Percentiles rank a stretch among this genome's conserved stretches.
phyloP scores from a whole-genome alignment of 2,113 vertebrate species.

The Sinocyclocheilus rhinocerous region DNA sequence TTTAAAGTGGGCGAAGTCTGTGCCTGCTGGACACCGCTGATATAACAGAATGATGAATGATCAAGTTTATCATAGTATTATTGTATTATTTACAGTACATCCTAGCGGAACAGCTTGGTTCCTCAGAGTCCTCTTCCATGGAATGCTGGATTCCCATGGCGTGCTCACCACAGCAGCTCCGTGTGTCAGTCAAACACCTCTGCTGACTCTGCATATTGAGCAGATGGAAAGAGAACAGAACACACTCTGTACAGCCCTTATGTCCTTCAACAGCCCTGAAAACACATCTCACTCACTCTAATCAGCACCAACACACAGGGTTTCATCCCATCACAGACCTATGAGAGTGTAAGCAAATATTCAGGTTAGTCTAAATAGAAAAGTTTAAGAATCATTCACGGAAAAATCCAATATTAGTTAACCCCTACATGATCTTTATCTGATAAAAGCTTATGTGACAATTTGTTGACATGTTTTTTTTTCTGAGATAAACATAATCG shows the following conservation, averaged over 20 bases:
- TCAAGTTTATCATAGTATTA: background rate
- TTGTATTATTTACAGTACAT: conserved; percentile 9
- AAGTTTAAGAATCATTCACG: background rate
- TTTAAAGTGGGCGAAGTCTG: background rate
- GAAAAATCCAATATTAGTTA: background rate
- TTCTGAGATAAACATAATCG: background rate
- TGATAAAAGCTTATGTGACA: background rate
- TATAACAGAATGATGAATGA: conserved; percentile 3
- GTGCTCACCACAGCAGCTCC: conserved; percentile 29
- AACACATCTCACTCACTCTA: background rate
- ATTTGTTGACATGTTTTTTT: background rate
- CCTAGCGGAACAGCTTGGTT: conserved; percentile 20
- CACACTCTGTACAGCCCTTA: background rate
- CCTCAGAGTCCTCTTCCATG: conserved; percentile 26
- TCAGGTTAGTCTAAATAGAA: background rate
- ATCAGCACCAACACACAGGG: background rate
- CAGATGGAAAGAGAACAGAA: conserved; percentile 6
- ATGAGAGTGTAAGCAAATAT: background rate
- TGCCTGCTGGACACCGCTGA: background rate
- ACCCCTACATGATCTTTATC: background rate
- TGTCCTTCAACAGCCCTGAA: conserved; percentile 14
- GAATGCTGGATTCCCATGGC: conserved; percentile 10
- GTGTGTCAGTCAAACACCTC: conserved; percentile 10
- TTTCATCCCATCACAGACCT: background rate
- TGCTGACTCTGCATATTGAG: conserved; percentile 18